Base-by-base conservation (phyloP, 1,140 invertebrate species). In the Hylaeus volcanicus region DNA sequence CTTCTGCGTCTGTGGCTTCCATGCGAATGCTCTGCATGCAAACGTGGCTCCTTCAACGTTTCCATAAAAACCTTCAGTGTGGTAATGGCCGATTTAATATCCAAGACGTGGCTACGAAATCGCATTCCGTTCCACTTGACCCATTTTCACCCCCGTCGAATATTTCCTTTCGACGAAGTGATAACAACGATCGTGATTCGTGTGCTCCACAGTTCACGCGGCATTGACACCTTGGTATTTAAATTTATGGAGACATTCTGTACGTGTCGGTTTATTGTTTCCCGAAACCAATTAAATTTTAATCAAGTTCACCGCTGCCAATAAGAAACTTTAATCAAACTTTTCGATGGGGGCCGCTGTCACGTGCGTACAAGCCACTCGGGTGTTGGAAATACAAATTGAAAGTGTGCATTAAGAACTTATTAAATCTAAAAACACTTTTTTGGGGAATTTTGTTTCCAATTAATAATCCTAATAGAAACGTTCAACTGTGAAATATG, bases 41-140 rank as follows among this genome's bases (percentile, higher is more conserved):
- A 84, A 83, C 55, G 70, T 37, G 60, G 15, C 8, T 8, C 8
- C n/a, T 26, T 70, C 11, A 43, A 41, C 64, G 68, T 71, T 81
- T 56, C 65, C 9, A 39, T 56, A 74, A 72, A 84, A 83, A 83
- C 63, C 60, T 64, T 70, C 74, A 58, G 56, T 79, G 70, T 53
- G 53, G 55, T 48, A 69, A 76, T 56, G 74, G 51, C 12, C 39
- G 74, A 56, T 69, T 76, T 76, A 76, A 76, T 76, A 76, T 68
- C 53, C 26, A 2, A 68, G 4, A 8, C 41, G 41, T n/a, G 12
- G 26, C 11, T 76, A 58, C 4, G 53, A 68, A 69, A 76, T 58
- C 74, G 43, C 39, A 41, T 26, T 37, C 43, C n/a, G 37, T 64
- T 74, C 15, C 58, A 15, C 15, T 53, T 45, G 61, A 74, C 73